Base-by-base conservation (phyloP, 53 echinoderm and acorn worm genomes). In the Apostichopus leukothele region DNA sequence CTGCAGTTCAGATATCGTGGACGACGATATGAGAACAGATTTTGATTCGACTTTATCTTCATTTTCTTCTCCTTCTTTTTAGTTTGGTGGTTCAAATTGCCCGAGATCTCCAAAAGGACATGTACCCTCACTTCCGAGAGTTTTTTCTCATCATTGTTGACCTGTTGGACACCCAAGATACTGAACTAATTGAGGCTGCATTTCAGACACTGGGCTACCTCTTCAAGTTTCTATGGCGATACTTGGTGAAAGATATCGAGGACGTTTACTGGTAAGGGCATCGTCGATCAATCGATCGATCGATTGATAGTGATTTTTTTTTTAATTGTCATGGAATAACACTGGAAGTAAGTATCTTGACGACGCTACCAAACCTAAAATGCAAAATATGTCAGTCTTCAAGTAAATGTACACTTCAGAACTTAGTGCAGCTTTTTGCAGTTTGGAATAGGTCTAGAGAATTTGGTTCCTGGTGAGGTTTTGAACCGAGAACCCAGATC, bases 141-240 rank as follows among this genome's bases (percentile, higher is more conserved):
- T 99, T 99, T 90, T 99, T 99, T 74, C 79, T 89, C 75, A 99
- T 99, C 83, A 94, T 99, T 23, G 92, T 92, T 6, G 91, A 92
- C 12, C 84, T 96, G 8, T 84, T 99, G 10, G 93, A 99, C 89
- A 96, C 93, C 3, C 95, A 99, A 75, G 99, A 99, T 89, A 96
- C 99, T 1, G 99, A 99, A 22, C 81, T 94, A 53, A 88, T 99
- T 21, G 99, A 99, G 93, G 91, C 85, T 81, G 94, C 95, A 79
- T 98, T 98, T 92, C 93, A 92, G 50, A 90, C 94, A 18, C 91
- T 98, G 9, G 93, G 94, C 9, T 98, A 94, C 89, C 95, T 98
- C 76, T 95, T 98, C 93, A 98, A 98, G 90, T 95, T 94, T 60
- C 92, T 98, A 4, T 98, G 98, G 98, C 93, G 98, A 20, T 98